Evolutionary conservation across 2,113 vertebrate species (phyloP).

Genomic region (Nesoenas mayeri): DNA sequence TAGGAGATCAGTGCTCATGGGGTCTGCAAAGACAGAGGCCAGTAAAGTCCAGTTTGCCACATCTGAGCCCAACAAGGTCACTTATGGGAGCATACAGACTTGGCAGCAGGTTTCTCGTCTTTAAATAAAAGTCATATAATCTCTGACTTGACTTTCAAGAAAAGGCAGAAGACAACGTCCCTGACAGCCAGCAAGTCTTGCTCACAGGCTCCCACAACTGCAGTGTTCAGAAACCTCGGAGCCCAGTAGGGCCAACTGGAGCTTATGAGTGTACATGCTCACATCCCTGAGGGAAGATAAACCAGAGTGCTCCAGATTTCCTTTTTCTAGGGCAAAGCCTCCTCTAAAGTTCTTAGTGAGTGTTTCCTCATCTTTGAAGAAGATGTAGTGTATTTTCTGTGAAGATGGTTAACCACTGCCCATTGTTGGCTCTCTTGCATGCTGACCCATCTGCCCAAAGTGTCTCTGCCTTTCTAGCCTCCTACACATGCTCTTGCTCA

Average conservation of each 20-base stretch:
- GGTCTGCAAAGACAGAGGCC: not conserved
- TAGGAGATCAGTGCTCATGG: not conserved
- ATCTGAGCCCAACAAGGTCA: fast-evolving
- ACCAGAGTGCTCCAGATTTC: not conserved
- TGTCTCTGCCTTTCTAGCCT: not conserved
- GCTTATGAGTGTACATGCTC: not conserved
- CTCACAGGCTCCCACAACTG: not conserved
- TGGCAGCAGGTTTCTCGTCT: not conserved
- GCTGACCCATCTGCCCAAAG: not conserved
- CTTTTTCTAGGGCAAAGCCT: not conserved
- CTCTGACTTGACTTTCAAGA: not conserved
- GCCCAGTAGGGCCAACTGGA: not conserved
- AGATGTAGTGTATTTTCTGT: not conserved
- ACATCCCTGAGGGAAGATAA: not conserved
- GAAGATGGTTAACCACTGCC: not conserved
- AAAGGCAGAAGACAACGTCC: not conserved
- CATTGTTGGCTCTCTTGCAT: not conserved
- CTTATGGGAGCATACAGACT: not conserved
- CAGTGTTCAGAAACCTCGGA: not conserved
- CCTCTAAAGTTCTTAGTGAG: not conserved
- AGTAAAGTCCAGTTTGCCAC: fast-evolving
- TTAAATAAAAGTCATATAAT: not conserved
- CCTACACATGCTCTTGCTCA: not conserved
- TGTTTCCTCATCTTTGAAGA: not conserved
- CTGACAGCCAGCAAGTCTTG: not conserved